A percentile compares a stretch with the other conserved stretches of the same genome.
Conservation (phyloP, 2,888 invertebrate species). For the Osmoderma eremita region DNA sequence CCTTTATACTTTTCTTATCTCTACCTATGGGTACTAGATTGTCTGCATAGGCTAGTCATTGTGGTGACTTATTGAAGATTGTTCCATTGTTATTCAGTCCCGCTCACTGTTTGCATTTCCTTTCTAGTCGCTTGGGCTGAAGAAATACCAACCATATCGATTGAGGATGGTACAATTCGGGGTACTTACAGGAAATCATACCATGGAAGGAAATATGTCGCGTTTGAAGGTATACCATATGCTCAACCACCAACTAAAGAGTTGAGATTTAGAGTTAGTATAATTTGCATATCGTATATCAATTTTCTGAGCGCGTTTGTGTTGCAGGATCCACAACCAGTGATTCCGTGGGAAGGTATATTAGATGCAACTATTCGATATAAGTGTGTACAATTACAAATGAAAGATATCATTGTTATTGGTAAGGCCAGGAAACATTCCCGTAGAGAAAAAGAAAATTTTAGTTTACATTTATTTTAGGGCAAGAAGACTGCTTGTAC, state of each 20-base stretch:
- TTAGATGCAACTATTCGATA: conserved; percentile 53
- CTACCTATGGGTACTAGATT: too few relatives aligned
- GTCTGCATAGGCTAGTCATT: too few relatives aligned
- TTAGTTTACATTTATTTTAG: conserved; percentile 62
- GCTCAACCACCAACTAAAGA: conserved; percentile 38
- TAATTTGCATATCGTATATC: not conserved
- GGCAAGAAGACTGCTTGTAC: conserved; percentile 75
- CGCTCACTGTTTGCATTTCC: too few relatives aligned
- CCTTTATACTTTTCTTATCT: too few relatives aligned
- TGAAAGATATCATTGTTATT: conserved; percentile 3
- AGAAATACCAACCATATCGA: conserved; percentile 23
- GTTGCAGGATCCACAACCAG: conserved; percentile 51
- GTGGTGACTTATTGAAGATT: too few relatives aligned
- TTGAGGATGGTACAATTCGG: conserved; percentile 28
- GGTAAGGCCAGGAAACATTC: conserved; percentile 41
- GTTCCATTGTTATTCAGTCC: too few relatives aligned
- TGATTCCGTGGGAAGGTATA: conserved; percentile 52
- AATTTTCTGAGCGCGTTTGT: not conserved
- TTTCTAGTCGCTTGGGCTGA: conserved; percentile 13
- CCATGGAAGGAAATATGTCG: conserved; percentile 29
- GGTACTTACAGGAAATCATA: conserved; percentile 35
- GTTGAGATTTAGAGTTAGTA: conserved; percentile 36
- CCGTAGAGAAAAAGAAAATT: too few relatives aligned
- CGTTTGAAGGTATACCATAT: conserved; percentile 42
- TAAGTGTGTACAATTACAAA: conserved; percentile 49